These are phyloP conservation scores for Mohoua ochrocephala DNA, from an alignment of 2,113 vertebrate genomes.

Conservation along the genomic window DNA sequence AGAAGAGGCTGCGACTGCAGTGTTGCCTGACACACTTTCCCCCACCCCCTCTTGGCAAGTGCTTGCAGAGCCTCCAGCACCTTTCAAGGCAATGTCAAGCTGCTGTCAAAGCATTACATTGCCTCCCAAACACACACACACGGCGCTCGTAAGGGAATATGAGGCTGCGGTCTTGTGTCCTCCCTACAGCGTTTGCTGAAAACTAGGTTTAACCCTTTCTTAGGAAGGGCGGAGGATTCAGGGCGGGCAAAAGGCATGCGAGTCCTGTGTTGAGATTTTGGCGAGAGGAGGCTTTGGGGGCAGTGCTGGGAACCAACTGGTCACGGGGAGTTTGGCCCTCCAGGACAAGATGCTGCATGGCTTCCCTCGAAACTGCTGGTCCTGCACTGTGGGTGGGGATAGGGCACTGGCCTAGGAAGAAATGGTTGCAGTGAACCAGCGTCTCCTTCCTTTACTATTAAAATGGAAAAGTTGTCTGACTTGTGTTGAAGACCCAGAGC, in stretches of 20 bases:
- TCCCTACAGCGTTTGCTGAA: neutral
- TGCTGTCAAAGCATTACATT: conserved; percentile 27
- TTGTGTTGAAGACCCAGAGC: neutral
- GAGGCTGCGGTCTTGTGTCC: conserved; percentile 7
- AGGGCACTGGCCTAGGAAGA: neutral
- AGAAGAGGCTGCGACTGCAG: conserved; percentile 38
- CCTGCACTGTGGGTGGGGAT: neutral
- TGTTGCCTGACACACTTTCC: conserved; percentile 40
- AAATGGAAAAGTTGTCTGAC: neutral
- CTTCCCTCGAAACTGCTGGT: neutral
- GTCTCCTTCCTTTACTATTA: neutral
- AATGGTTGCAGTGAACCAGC: neutral
- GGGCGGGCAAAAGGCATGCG: fast-evolving
- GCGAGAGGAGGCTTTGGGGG: neutral
- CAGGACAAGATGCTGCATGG: neutral
- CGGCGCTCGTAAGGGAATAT: neutral
- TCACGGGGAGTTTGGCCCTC: neutral
- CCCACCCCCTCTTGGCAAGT: conserved; percentile 58
- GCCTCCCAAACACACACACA: neutral
- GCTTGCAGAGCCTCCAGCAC: conserved; percentile 60
- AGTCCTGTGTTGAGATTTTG: neutral
- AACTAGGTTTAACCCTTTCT: neutral
- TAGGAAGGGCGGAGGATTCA: neutral
- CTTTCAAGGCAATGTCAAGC: conserved; percentile 69
- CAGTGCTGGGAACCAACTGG: neutral